phyloP scores from a whole-genome alignment of 2,797 vertebrate species.

The Paedocypris micromegethes region DNA sequence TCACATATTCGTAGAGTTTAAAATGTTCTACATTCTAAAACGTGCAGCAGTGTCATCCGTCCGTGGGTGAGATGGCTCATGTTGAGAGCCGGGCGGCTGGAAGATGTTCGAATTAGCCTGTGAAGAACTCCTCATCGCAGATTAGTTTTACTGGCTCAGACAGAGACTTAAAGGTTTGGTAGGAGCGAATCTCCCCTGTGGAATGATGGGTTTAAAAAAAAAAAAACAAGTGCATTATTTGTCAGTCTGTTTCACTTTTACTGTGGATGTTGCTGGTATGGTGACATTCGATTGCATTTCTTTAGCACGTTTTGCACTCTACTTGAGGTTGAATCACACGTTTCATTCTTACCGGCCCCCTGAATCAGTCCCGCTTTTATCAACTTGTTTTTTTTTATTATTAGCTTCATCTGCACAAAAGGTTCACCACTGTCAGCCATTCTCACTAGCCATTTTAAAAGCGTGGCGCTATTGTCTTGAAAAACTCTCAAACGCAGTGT shows the following conservation, averaged over 20 bases:
- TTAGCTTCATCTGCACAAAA: constrained; percentile 20
- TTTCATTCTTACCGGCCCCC: constrained; percentile 5
- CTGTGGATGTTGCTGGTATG: background rate
- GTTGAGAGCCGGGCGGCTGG: constrained; percentile 15
- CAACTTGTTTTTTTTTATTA: constrained; percentile 1
- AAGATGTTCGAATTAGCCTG: constrained; percentile 31
- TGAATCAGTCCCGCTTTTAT: background rate
- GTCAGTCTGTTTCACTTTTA: constrained; percentile 1
- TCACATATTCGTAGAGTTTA: constrained; percentile 40
- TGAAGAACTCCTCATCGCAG: constrained; percentile 21
- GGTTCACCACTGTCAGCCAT: constrained; percentile 37
- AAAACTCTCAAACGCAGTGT: constrained; percentile 5
- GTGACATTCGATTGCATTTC: constrained; percentile 11
- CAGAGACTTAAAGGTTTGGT: constrained; percentile 26
- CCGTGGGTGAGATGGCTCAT: constrained; percentile 19
- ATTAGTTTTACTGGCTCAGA: constrained; percentile 23
- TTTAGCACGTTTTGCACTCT: constrained; percentile 25
- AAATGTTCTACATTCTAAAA: constrained; percentile 25
- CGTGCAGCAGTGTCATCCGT: constrained; percentile 5
- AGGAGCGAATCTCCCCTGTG: constrained; percentile 17
- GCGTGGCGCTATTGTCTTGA: constrained; percentile 47
- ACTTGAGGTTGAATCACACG: constrained; percentile 25
- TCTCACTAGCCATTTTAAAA: constrained; percentile 32
- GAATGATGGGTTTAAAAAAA: constrained; percentile 19
- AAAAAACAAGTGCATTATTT: background rate